Evolutionary conservation across 2,797 vertebrate species (phyloP).

Genomic region (Florisuga fusca): DNA sequence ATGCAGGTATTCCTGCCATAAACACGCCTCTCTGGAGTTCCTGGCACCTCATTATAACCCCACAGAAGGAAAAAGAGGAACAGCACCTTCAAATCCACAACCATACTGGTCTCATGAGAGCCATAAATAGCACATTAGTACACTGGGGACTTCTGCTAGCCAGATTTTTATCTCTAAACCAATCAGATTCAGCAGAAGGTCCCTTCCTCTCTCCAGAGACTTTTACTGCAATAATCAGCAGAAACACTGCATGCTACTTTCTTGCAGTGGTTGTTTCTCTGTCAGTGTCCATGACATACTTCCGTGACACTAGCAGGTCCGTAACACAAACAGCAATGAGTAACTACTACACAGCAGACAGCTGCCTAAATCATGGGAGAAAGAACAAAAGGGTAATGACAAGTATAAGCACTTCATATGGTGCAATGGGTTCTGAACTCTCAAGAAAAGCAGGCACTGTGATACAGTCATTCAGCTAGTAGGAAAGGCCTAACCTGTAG

Average conservation of each 20-base stretch:
- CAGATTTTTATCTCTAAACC: not conserved
- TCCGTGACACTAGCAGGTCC: not conserved
- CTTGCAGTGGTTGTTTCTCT: not conserved
- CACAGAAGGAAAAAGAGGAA: not conserved
- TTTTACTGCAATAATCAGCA: not conserved
- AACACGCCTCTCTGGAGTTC: not conserved
- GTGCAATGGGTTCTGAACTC: fast-evolving
- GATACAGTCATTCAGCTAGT: not conserved
- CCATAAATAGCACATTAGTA: not conserved
- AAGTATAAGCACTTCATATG: not conserved
- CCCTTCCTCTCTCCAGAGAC: not conserved
- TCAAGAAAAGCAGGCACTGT: not conserved
- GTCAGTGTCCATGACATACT: not conserved
- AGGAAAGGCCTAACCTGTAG: not conserved
- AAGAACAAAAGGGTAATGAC: not conserved
- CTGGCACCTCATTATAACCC: not conserved
- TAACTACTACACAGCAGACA: not conserved
- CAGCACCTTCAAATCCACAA: not conserved
- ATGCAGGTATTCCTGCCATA: not conserved
- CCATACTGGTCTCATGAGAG: fast-evolving
- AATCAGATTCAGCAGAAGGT: not conserved
- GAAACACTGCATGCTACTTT: not conserved
- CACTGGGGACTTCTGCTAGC: not conserved
- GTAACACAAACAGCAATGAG: not conserved
- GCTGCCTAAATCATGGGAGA: not conserved